phyloP scores from a whole-genome alignment of 2,888 invertebrate species.

The Deroplatys truncata region DNA sequence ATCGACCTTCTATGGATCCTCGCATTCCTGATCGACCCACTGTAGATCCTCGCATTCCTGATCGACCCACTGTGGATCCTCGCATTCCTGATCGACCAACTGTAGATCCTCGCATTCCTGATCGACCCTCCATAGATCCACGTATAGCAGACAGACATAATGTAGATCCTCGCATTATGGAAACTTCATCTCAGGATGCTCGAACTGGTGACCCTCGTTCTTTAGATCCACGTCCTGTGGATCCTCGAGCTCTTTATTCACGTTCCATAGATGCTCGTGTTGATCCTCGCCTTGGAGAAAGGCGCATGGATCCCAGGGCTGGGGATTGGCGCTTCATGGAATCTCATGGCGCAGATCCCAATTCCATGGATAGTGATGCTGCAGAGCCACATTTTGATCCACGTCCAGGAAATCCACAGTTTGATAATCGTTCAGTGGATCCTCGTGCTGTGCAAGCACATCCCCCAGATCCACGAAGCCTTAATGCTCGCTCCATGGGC shows the following conservation, averaged over 20 bases:
- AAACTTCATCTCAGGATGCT: slow-evolving; percentile 3
- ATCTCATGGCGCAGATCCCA: background rate
- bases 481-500: background rate
- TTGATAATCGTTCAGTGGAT: background rate
- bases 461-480: background rate
- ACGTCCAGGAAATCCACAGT: background rate
- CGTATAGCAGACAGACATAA: slow-evolving; percentile 39
- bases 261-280: background rate
- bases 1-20: slow-evolving; percentile 11
- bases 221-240: slow-evolving; percentile 1
- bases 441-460: background rate
- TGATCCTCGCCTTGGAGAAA: background rate
- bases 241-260: background rate
- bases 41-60: background rate
- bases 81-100: slow-evolving; percentile 23
- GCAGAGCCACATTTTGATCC: background rate
- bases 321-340: background rate
- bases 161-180: background rate
- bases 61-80: slow-evolving; percentile 26
- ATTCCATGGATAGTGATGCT: background rate
- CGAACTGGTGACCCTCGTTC: background rate
- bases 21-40: background rate
- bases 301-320: background rate
- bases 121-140: slow-evolving; percentile 74
- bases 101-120: slow-evolving; percentile 46